Conservation (phyloP, 2,113 vertebrate genomes). For the Marcusenius ussheri region DNA sequence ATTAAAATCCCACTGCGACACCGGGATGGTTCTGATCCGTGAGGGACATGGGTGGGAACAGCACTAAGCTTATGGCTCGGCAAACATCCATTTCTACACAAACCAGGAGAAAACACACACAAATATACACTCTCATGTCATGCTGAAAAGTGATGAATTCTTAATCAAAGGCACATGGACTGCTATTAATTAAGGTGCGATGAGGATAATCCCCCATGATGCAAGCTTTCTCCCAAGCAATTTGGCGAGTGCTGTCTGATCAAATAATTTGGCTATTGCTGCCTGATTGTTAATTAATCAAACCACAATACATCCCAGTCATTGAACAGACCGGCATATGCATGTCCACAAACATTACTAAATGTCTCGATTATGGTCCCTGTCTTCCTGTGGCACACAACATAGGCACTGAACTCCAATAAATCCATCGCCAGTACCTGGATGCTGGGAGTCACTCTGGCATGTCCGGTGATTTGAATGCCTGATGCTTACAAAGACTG, state of each 20-base stretch:
- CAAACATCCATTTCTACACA: not conserved
- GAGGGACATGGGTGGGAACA: not conserved
- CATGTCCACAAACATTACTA: not conserved
- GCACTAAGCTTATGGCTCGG: not conserved
- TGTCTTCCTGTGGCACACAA: not conserved
- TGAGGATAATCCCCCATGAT: not conserved
- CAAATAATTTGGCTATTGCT: not conserved
- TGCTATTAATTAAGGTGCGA: conserved; percentile 15
- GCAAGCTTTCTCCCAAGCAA: not conserved
- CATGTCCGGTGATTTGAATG: not conserved
- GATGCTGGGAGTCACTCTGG: not conserved
- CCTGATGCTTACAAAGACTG: not conserved
- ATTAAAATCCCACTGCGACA: conserved; percentile 8
- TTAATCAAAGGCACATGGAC: conserved; percentile 15
- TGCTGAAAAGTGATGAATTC: conserved; percentile 4
- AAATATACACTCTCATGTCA: not conserved
- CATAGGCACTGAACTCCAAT: not conserved
- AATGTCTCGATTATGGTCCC: not conserved
- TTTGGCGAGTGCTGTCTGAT: not conserved
- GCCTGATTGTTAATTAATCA: not conserved
- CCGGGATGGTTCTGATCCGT: not conserved
- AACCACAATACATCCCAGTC: not conserved
- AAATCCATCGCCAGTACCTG: not conserved
- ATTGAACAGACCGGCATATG: no score
- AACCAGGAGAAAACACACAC: not conserved